Conservation (phyloP, 2,888 invertebrate species). For the Ypsolopha sequella region DNA sequence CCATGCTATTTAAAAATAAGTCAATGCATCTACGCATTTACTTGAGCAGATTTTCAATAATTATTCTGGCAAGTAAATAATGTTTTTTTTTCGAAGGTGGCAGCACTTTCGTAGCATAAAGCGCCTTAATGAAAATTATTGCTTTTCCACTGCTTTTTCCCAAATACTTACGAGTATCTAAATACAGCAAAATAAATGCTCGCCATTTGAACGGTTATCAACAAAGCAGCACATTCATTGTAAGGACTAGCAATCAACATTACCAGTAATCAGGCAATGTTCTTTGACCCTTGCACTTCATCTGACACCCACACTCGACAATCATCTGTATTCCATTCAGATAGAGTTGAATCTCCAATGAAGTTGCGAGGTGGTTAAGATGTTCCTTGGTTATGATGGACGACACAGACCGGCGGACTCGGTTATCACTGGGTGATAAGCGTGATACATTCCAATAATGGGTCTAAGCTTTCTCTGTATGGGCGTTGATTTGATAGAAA, state of each 20-base stretch:
- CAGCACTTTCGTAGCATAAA: too few species aligned
- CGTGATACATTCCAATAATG: conserved; percentile 56
- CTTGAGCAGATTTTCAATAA: too few species aligned
- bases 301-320: conserved; percentile 12
- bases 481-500: neutral
- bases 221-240: conserved; percentile 27
- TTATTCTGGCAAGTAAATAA: too few species aligned
- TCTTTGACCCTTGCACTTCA: conserved; percentile 49
- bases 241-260: conserved; percentile 29
- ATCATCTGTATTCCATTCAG: neutral
- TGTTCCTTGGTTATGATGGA: neutral
- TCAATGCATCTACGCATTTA: too few species aligned
- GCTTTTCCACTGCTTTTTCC: too few species aligned
- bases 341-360: neutral
- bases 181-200: too few species aligned
- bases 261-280: conserved; percentile 50
- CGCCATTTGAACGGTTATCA: neutral
- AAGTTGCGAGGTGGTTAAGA: neutral
- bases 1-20: too few species aligned
- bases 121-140: too few species aligned
- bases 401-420: neutral
- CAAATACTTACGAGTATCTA: too few species aligned
- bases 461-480: conserved; percentile 47
- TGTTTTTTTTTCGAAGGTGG: too few species aligned
- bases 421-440: conserved; percentile 52